A percentile compares a stretch with the other conserved stretches of the same genome.
Evolutionary conservation across 2,888 invertebrate genomes (phyloP).

Genomic region (Amiota minor): DNA sequence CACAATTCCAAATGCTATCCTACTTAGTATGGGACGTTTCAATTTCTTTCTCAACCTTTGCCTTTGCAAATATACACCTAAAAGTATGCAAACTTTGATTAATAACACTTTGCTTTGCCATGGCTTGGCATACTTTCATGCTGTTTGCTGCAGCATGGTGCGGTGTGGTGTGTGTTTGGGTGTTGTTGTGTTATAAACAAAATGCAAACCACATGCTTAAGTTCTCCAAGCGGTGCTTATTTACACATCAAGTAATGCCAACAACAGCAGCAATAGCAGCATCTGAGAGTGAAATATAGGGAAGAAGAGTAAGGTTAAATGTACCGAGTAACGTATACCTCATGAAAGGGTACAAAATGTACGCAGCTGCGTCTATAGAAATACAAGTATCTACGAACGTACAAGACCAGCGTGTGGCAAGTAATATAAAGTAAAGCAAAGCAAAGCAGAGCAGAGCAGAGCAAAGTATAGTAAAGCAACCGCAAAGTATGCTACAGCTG

Average conservation of each 20-base stretch:
- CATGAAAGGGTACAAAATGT: constrained; percentile 18
- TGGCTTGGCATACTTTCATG: background rate
- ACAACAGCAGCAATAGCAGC: background rate
- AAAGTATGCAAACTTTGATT: constrained; percentile 18
- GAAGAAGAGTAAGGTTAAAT: too few relatives aligned
- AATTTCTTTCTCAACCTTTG: background rate
- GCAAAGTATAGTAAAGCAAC: constrained; percentile 34
- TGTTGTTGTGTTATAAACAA: background rate
- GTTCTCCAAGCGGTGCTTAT: constrained; percentile 26
- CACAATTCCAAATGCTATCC: background rate
- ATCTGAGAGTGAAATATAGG: too few relatives aligned
- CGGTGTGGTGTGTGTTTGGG: background rate
- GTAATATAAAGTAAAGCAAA: constrained; percentile 22
- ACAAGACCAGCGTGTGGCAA: too few relatives aligned
- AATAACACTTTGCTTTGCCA: constrained; percentile 3
- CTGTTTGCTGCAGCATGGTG: background rate
- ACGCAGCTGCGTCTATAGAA: background rate
- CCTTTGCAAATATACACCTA: background rate
- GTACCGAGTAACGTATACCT: background rate
- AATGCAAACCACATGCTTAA: constrained; percentile 21
- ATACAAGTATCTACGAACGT: background rate
- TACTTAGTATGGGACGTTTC: background rate
- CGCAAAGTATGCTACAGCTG: constrained; percentile 51
- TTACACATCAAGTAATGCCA: constrained; percentile 39
- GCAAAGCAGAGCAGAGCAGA: constrained; percentile 38